Evolutionary conservation across 2,888 invertebrate genomes (phyloP).

Genomic region (Andrena trimmerana): DNA sequence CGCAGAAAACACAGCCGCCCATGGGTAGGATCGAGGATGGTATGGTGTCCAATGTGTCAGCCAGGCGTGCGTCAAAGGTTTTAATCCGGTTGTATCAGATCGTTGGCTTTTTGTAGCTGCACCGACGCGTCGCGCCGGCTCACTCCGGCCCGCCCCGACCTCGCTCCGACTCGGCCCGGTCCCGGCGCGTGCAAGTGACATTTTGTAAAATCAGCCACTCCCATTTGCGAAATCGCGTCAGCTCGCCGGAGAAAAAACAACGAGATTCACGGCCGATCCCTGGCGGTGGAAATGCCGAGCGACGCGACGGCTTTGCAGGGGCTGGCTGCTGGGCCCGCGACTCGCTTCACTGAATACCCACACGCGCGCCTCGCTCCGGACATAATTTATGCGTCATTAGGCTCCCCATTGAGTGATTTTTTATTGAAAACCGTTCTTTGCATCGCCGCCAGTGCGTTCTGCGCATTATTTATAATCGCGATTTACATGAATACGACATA

Average conservation of each 20-base stretch:
- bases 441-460: constrained; percentile 8
- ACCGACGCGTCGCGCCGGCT: constrained; percentile 38
- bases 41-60: constrained; percentile 64
- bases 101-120: constrained; percentile 62
- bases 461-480: constrained; percentile 5
- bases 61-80: constrained; percentile 68
- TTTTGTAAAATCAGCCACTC: constrained; percentile 59
- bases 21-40: constrained; percentile 8
- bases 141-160: constrained; percentile 4
- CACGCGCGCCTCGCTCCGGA: constrained; percentile 15
- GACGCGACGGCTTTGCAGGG: constrained; percentile 6
- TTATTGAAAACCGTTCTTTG: constrained; percentile 30
- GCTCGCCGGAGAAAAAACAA: neutral
- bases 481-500: constrained; percentile 11
- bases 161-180: neutral
- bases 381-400: constrained; percentile 53
- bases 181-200: constrained; percentile 58
- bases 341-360: constrained; percentile 33
- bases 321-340: constrained; percentile 5
- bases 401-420: constrained; percentile 18
- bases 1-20: constrained; percentile 47
- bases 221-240: constrained; percentile 42
- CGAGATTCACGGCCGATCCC: constrained; percentile 6
- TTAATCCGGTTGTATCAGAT: constrained; percentile 69
- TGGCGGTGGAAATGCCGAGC: constrained; percentile 6